Conservation (phyloP, 2,113 vertebrate genomes). For the Sebastes schlegelii region DNA sequence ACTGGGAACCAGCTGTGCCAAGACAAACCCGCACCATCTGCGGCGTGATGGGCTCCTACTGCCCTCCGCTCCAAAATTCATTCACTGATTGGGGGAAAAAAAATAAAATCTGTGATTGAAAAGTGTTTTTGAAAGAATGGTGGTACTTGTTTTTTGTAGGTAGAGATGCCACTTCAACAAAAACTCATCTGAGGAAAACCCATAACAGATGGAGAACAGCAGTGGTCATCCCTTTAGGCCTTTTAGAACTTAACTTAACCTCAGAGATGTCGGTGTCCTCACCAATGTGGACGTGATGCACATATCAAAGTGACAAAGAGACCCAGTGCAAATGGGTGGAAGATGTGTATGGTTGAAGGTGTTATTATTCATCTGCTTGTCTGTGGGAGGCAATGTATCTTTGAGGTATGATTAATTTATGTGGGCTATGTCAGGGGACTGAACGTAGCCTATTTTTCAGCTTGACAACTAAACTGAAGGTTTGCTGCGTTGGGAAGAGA, state of each 20-base stretch:
- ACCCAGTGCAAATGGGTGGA: slow-evolving; percentile 24
- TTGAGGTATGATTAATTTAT: slow-evolving; percentile 68
- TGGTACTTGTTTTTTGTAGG: background rate
- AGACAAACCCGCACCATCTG: slow-evolving; percentile 58
- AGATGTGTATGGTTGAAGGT: slow-evolving; percentile 22
- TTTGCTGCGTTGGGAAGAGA: slow-evolving; percentile 14
- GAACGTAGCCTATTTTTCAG: slow-evolving; percentile 66
- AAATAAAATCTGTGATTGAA: background rate
- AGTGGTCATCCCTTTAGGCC: background rate
- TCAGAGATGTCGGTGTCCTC: background rate
- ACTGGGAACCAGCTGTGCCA: slow-evolving; percentile 54
- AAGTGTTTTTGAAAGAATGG: background rate
- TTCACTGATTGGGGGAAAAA: slow-evolving; percentile 3
- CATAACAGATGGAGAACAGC: slow-evolving; percentile 10
- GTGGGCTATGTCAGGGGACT: slow-evolving; percentile 47
- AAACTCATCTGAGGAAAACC: slow-evolving; percentile 5
- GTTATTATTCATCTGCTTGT: slow-evolving; percentile 60
- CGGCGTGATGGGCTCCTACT: slow-evolving; percentile 23
- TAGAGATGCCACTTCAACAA: background rate
- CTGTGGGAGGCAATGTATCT: slow-evolving; percentile 55
- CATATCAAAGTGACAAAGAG: slow-evolving; percentile 27
- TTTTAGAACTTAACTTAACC: slow-evolving; percentile 8
- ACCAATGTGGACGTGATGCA: slow-evolving; percentile 15
- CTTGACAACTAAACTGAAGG: slow-evolving; percentile 65
- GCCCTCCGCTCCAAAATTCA: slow-evolving; percentile 15